Conservation (phyloP, 1,140 invertebrate species). For the Lucilia sericata region DNA sequence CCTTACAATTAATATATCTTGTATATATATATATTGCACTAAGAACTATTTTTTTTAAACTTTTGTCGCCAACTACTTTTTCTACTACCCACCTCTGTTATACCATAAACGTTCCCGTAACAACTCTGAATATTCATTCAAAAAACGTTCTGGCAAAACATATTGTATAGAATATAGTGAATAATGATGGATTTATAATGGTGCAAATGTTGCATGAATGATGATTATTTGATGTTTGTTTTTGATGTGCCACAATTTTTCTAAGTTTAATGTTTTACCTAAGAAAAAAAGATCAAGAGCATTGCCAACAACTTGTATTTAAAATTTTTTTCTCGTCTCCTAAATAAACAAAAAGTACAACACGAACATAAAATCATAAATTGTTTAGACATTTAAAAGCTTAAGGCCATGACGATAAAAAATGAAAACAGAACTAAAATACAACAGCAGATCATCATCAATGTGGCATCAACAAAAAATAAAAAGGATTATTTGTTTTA, state of each 20-base stretch:
- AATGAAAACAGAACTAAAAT: background rate
- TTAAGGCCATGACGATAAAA: conserved; percentile 21
- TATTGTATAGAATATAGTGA: background rate
- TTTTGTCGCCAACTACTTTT: too few relatives aligned
- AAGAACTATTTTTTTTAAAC: too few relatives aligned
- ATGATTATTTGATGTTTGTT: conserved; percentile 30
- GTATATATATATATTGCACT: too few relatives aligned
- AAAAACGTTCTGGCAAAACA: background rate
- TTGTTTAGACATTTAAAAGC: conserved; percentile 32
- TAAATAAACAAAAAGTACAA: background rate
- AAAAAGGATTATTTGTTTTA: conserved; percentile 28
- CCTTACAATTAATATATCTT: too few relatives aligned
- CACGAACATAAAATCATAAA: conserved; percentile 25
- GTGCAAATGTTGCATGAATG: conserved; percentile 33
- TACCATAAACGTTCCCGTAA: too few relatives aligned
- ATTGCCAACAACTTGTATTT: too few relatives aligned
- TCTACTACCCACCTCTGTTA: too few relatives aligned
- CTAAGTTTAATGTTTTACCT: background rate
- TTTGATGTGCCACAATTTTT: background rate
- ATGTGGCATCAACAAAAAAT: background rate
- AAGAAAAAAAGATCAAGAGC: too few relatives aligned
- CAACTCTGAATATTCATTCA: too few relatives aligned
- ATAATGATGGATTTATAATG: conserved; percentile 33
- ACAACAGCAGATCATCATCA: conserved; percentile 1
- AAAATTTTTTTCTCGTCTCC: too few relatives aligned